Conservation (phyloP, 2,888 invertebrate genomes). For the Leptinotarsa haldemani region DNA sequence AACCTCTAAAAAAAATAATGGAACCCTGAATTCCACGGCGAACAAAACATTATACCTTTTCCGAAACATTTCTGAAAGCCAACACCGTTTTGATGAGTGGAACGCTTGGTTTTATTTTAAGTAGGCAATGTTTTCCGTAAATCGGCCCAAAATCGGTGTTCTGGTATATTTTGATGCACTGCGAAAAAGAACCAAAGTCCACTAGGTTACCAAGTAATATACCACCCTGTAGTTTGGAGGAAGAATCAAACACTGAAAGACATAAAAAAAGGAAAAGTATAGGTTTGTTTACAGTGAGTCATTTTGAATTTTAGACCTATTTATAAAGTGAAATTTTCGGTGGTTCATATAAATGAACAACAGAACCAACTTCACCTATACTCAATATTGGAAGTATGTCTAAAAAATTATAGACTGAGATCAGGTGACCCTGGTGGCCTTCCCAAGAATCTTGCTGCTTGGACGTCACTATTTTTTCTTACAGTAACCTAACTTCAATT, state of each 20-base stretch:
- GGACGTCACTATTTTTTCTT: too few relatives aligned
- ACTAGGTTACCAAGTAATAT: slow-evolving; percentile 64
- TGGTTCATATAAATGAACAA: too few relatives aligned
- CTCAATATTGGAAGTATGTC: too few relatives aligned
- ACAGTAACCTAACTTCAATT: not conserved
- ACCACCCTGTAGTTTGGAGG: slow-evolving; percentile 66
- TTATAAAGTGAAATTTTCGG: not conserved
- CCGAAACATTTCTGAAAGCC: slow-evolving; percentile 52
- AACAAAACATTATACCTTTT: slow-evolving; percentile 43
- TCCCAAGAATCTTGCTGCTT: too few relatives aligned
- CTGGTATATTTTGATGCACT: slow-evolving; percentile 59
- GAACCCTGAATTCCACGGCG: not conserved
- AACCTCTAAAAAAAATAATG: slow-evolving; percentile 47
- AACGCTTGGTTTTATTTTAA: slow-evolving; percentile 50
- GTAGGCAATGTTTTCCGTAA: slow-evolving; percentile 63
- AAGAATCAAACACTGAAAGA: slow-evolving; percentile 66
- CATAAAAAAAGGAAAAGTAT: not conserved
- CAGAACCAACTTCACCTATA: too few relatives aligned
- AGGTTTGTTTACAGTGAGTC: not conserved
- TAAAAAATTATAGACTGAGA: too few relatives aligned
- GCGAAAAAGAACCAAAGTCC: slow-evolving; percentile 66
- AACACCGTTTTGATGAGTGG: slow-evolving; percentile 51
- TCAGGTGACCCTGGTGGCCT: too few relatives aligned
- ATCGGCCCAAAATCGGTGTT: slow-evolving; percentile 54
- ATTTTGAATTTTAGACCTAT: not conserved